Evolutionary conservation across 2,797 vertebrate species (phyloP).

Genomic region (Lophius americanus): DNA sequence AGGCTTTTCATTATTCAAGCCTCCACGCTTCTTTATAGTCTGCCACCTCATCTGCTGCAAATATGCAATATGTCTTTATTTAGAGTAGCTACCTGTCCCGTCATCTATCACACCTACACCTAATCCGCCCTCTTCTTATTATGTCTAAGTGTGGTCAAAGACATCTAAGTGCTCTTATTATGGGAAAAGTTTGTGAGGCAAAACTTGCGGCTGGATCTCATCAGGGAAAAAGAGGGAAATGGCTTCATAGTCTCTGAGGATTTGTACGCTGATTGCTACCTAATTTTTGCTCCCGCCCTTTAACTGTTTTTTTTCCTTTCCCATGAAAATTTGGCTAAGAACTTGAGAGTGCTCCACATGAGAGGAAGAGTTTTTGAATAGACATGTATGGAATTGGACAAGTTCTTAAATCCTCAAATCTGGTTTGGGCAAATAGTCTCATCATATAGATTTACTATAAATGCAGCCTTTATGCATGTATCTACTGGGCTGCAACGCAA

Average conservation of each 20-base stretch:
- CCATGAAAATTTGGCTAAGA: slow-evolving; percentile 76
- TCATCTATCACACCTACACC: slow-evolving; percentile 48
- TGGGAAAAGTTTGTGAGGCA: slow-evolving; percentile 63
- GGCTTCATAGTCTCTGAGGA: slow-evolving; percentile 75
- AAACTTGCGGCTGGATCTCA: slow-evolving; percentile 75
- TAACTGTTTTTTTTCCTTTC: slow-evolving; percentile 65
- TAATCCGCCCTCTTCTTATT: slow-evolving; percentile 42
- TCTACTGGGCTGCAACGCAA: slow-evolving; percentile 6
- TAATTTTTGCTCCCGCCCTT: slow-evolving; percentile 70
- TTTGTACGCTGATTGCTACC: slow-evolving; percentile 77
- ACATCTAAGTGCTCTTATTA: slow-evolving; percentile 63
- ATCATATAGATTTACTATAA: slow-evolving; percentile 28
- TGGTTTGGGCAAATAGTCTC: slow-evolving; percentile 34
- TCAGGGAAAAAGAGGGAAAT: slow-evolving; percentile 73
- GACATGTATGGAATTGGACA: slow-evolving; percentile 58
- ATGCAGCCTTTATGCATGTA: slow-evolving; percentile 9
- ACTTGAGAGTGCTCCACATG: slow-evolving; percentile 22
- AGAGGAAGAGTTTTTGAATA: slow-evolving; percentile 45
- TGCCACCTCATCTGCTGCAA: slow-evolving; percentile 67
- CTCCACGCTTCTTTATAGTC: slow-evolving; percentile 60
- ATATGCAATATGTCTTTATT: slow-evolving; percentile 76
- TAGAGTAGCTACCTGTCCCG: slow-evolving; percentile 61
- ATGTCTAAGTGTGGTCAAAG: slow-evolving; percentile 54
- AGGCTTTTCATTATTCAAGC: slow-evolving; percentile 77
- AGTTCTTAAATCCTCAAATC: slow-evolving; percentile 42